Conservation (phyloP, 2,888 invertebrate genomes). For the Griposia aprilina region DNA sequence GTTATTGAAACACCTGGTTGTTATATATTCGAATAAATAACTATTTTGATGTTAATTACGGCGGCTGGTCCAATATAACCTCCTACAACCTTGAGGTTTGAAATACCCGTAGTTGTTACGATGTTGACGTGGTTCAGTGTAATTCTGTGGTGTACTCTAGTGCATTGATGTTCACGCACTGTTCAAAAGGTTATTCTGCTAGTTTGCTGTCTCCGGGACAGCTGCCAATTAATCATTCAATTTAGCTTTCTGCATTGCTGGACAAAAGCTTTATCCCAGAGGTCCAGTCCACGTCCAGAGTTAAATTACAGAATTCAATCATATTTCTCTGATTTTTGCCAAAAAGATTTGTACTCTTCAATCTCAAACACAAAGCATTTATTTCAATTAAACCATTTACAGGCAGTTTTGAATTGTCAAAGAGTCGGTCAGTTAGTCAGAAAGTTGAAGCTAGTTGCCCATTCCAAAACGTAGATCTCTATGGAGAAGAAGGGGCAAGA, state of each 20-base stretch:
- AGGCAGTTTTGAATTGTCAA: no score
- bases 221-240: not conserved
- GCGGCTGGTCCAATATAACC: constrained; percentile 11
- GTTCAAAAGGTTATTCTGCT: no score
- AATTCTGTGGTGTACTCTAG: not conserved
- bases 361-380: no score
- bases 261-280: not conserved
- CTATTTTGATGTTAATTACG: constrained; percentile 51
- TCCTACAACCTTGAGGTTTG: constrained; percentile 27
- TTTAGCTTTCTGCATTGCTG: not conserved
- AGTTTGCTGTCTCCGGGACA: no score
- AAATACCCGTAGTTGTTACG: not conserved
- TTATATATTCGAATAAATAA: constrained; percentile 26
- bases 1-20: constrained; percentile 38
- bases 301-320: not conserved
- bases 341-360: not conserved
- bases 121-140: not conserved
- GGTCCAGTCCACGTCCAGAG: not conserved
- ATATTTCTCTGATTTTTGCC: not conserved
- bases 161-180: no score
- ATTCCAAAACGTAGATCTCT: no score
- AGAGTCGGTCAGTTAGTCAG: no score
- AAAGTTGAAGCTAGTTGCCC: no score
- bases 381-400: no score
- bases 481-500: no score